Percentiles rank a stretch among this genome's conserved stretches.
phyloP scores from a whole-genome alignment of 2,113 vertebrate species.

The Ahaetulla prasina region DNA sequence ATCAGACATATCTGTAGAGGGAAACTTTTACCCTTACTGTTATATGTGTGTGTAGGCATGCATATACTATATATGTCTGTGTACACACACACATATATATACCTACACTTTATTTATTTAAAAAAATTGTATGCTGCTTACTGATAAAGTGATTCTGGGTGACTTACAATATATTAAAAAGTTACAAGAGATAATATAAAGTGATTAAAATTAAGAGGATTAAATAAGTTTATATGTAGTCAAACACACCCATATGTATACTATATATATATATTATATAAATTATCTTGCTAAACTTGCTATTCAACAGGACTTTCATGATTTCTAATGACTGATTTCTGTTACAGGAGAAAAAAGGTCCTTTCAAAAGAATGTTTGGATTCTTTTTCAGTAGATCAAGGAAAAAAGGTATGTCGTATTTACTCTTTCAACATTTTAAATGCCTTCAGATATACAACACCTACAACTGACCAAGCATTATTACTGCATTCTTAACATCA shows the following conservation, averaged over 20 bases:
- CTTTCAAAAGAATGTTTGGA: constrained; percentile 38
- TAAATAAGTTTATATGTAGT: background rate
- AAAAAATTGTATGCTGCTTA: background rate
- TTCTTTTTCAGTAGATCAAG: constrained; percentile 39
- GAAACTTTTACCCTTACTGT: background rate
- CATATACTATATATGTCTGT: background rate
- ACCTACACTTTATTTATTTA: background rate
- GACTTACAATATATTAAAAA: background rate
- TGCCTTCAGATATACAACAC: background rate
- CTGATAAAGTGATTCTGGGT: background rate
- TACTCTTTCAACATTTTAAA: background rate
- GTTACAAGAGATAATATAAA: background rate
- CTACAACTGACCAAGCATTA: background rate
- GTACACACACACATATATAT: background rate
- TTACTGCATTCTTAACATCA: background rate
- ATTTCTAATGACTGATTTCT: constrained; percentile 26
- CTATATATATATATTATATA: background rate
- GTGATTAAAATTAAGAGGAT: background rate
- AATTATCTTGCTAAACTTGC: background rate
- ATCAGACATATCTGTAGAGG: background rate
- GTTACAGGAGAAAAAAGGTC: constrained; percentile 50
- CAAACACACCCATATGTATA: background rate
- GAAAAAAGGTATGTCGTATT: constrained; percentile 39
- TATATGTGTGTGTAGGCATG: background rate
- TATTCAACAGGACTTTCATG: background rate